Evolutionary conservation across 2,888 invertebrate species (phyloP), one percentile per base, ranked within the genome.

Genomic region (Cremastobaeus sp.): DNA sequence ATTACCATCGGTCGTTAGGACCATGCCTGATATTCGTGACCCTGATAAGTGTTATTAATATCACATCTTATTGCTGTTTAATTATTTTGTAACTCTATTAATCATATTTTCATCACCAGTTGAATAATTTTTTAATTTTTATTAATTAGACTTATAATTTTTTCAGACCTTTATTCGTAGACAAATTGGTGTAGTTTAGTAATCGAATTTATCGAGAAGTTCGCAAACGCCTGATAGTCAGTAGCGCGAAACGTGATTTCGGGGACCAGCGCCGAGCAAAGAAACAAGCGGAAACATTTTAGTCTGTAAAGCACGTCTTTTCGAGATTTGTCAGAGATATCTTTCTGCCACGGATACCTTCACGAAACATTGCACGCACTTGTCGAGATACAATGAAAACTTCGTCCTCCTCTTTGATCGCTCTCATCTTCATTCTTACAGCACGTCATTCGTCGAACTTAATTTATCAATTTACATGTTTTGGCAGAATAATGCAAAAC

Each of bases 221-320:
- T 47, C 8, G 5, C 2, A 3, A 54, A 54, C n/a, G 11, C 18
- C 28, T 12, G 28, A 18, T 11, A 39, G 2, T 15, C 11, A 25
- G 17, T 12, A 5, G 39, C 17, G 9, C 15, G 3, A 20, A 17
- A 43, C 43, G 20, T 48, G 47, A 47, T 59, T 47, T n/a, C 12
- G 2, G 17, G 41, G 12, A 14, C 30, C n/a, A 5, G 25, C 25
- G 25, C 1, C 14, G 15, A 30, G n/a, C 1, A 15, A 8, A 45
- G 11, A 25, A 20, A 48, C 20, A 3, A 20, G n/a, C 15, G 12
- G 28, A 34, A 18, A 25, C 43, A 45, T 52, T 64, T 64, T 45
- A 52, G 45, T n/a, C 35, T 64, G 64, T 30, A 43, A 43, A 52
- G 30, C 64, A 54, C 52, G 64, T 52, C 18, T 35, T 54, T 43